Conservation (phyloP, 92 coral and sea anemone species). For the Bergia puertoricense region DNA sequence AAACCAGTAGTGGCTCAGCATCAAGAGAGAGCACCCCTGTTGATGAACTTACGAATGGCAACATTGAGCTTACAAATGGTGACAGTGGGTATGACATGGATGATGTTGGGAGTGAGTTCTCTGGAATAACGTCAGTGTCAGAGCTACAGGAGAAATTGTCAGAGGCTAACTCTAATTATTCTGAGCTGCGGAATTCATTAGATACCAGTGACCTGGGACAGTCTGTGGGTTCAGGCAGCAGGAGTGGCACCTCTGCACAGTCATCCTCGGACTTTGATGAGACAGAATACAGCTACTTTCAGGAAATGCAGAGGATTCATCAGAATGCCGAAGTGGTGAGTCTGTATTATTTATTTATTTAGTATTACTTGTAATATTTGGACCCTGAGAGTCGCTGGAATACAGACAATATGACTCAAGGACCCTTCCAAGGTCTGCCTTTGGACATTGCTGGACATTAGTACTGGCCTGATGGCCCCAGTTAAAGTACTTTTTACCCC, state of each 20-base stretch:
- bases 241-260: conserved; percentile 22
- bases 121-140: conserved; percentile 54
- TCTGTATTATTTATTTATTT: background rate
- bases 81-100: conserved; percentile 87
- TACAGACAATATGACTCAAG: too few relatives aligned
- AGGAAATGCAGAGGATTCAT: conserved; percentile 77
- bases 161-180: background rate
- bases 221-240: conserved; percentile 68
- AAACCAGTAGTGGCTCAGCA: conserved; percentile 50
- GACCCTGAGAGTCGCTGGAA: too few relatives aligned
- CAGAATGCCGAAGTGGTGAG: conserved; percentile 57
- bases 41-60: conserved; percentile 17
- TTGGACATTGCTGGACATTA: too few relatives aligned
- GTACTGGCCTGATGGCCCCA: too few relatives aligned
- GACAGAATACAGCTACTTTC: conserved; percentile 77
- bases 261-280: conserved; percentile 69
- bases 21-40: conserved; percentile 41
- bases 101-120: conserved; percentile 68
- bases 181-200: background rate
- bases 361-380: too few relatives aligned
- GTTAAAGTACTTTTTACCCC: too few relatives aligned
- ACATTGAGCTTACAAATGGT: conserved; percentile 16
- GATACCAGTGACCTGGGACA: conserved; percentile 67
- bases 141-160: conserved; percentile 35
- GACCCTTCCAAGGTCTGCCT: too few relatives aligned